These are phyloP conservation scores for Drosophila miranda DNA, from an alignment of 1,140 invertebrate species.

Conservation along the genomic window DNA sequence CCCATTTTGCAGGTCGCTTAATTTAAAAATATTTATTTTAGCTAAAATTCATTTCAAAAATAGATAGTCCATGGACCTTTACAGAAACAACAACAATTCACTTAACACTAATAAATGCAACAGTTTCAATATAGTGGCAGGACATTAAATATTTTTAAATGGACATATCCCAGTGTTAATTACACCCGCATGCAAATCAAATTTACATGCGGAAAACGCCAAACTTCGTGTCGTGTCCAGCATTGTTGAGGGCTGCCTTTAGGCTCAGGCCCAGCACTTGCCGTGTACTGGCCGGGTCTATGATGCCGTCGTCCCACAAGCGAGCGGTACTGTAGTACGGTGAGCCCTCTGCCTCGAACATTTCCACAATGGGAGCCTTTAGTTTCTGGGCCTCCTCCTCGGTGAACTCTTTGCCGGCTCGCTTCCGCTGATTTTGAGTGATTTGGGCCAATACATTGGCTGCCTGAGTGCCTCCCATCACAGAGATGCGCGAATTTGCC, in stretches of 20 bases:
- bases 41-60: too few relatives aligned
- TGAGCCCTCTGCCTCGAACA: slow-evolving; percentile 95
- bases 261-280: slow-evolving; percentile 94
- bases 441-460: slow-evolving; percentile 95
- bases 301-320: slow-evolving; percentile 98
- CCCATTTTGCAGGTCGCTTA: too few relatives aligned
- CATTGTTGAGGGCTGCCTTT: slow-evolving; percentile 91
- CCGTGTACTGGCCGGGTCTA: slow-evolving; percentile 96
- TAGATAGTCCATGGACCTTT: too few relatives aligned
- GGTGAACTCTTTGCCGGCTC: slow-evolving; percentile 91
- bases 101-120: slow-evolving; percentile 78
- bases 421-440: slow-evolving; percentile 89
- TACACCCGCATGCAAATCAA: slow-evolving; percentile 12
- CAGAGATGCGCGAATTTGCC: slow-evolving; percentile 98
- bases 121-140: slow-evolving; percentile 59
- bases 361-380: slow-evolving; percentile 92
- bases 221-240: slow-evolving; percentile 91
- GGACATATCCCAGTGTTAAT: slow-evolving; percentile 27
- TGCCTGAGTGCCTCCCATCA: slow-evolving; percentile 98
- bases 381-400: slow-evolving; percentile 91
- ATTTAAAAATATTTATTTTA: too few relatives aligned
- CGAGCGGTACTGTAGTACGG: slow-evolving; percentile 96
- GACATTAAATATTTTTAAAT: slow-evolving; percentile 70
- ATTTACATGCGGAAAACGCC: slow-evolving; percentile 96
- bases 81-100: slow-evolving; percentile 15